Base-by-base conservation (phyloP, 2,113 vertebrate genomes). In the Cepphus grylle region DNA sequence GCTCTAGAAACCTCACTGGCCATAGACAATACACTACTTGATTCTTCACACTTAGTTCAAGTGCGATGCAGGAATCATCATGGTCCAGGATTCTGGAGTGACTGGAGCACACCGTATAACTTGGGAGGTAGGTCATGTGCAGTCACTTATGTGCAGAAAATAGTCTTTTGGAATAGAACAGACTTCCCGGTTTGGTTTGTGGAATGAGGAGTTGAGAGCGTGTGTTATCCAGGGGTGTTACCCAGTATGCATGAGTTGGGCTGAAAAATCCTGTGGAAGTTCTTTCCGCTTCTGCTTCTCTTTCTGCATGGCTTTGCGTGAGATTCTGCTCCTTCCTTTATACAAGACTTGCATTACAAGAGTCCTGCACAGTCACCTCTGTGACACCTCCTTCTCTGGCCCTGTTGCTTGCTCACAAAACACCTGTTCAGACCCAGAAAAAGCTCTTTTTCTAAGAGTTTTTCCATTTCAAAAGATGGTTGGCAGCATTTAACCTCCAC, bases 21-120 rank as follows among this genome's bases (percentile, higher is more conserved):
- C 61, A 40, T 99, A 19, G 94, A 93, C 70, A 93, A 87, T 13
- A 83, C 98, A 32, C 97, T 97, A 32, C 96, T 98, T 32, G 97
- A 94, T 17, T 92, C 98, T 67, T 97, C 98, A 6, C 98, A 97
- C 89, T 96, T 82, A 3, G 80, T 98, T 88, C 98, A 99, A 81
- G 98, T 99, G 22, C 98, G 99, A 66, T 97, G 98, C 96, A 98
- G 95, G 84, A 90, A 93, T 16, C 84, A 38, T 10, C 87, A 23
- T 5, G 93, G 96, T 7, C 96, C 96, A 4, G 98, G 98, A 2
- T 32, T 98, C 94, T 99, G 99, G 99, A 99, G 99, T 56, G 96
- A 98, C 45, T 99, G 99, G 99, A 99, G 99, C 72, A 38, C 88
- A 2, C 96, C 98, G 0, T 93, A 97, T 43, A 80, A 55, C 23